These are phyloP conservation scores for Pollicipes pollicipes DNA, from an alignment of 1,140 invertebrate species.

Conservation along the genomic window DNA sequence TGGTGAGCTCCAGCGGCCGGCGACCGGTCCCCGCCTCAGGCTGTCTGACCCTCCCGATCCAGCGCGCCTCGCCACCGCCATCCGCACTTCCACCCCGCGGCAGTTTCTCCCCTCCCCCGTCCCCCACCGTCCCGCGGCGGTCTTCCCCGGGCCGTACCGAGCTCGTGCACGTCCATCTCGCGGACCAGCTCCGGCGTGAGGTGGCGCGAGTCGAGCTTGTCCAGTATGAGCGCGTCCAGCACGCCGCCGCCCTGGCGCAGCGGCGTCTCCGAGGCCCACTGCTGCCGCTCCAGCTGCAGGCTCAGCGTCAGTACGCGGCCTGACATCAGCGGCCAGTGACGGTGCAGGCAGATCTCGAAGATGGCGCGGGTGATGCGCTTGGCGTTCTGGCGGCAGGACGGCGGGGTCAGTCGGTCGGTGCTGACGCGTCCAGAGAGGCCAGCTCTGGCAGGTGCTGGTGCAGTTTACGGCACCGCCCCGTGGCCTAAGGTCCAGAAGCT, in stretches of 20 bases:
- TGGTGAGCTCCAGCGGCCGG: no score
- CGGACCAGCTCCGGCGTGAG: conserved; percentile 51
- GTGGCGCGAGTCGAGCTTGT: conserved; percentile 50
- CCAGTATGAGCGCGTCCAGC: conserved; percentile 40
- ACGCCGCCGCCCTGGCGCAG: conserved; percentile 60
- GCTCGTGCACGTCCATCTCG: conserved; percentile 71
- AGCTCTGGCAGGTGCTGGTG: no score
- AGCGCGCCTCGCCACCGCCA: no score
- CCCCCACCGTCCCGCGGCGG: background rate
- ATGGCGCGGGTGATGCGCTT: conserved; percentile 72
- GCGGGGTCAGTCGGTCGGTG: no score
- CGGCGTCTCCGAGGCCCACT: conserved; percentile 74
- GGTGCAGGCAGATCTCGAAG: conserved; percentile 81
- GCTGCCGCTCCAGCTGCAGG: conserved; percentile 74
- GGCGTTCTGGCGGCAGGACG: conserved; percentile 47
- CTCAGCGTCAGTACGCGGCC: conserved; percentile 43
- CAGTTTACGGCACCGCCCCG: no score
- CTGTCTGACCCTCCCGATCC: no score
- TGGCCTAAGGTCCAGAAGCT: no score
- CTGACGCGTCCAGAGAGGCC: no score
- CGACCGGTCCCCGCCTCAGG: no score
- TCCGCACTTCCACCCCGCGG: no score
- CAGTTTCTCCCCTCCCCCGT: no score
- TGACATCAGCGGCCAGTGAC: conserved; percentile 76
- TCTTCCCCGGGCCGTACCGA: conserved; percentile 37